Base-by-base conservation (phyloP, 2,113 vertebrate species). In the Cyprinodon brontotheroides region DNA sequence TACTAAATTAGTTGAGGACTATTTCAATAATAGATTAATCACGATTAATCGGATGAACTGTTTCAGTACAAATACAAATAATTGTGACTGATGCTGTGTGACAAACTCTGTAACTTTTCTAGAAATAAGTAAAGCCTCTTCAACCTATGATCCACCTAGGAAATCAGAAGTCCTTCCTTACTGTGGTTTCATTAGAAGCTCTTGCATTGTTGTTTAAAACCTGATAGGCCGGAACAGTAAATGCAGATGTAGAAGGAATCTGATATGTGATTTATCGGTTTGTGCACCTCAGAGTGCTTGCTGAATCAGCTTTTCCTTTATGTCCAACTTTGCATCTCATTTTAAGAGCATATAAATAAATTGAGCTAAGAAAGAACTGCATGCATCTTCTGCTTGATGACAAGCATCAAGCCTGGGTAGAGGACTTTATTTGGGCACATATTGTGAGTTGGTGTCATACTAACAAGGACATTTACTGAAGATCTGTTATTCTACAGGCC, bases 221-320 rank as follows among this genome's bases (percentile, higher is more conserved):
- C 74, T 40, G 75, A 50, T n/a, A 11, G 61, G 38, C 50, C 72
- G 59, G 74, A 0, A 2, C 37, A 72, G 45, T 7, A 20, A 57
- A 38, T 22, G 75, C 73, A 84, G 72, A 68, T 83, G 70, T 43
- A 61, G 29, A 65, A 29, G 40, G 41, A 59, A 63, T 65, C 68
- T 78, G 84, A 86, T 82, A 63, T 65, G 68, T 78, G 84, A 86
- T 82, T 38, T 66, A 70, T 53, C 61, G 77, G 63, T 68, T 10
- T 67, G n/a, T 73, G 67, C 61, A 77, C 84, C 86, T 84, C 89
- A 88, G 78, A 89, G 82, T 68, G 85, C 80, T 45, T 83, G 86
- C 89, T 85, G 83, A 90, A 53, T 0, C 79, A 80, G 84, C 88
- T 45, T 41, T 76, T 77, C 64, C 38, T 73, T 67, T 48, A 73